Evolutionary conservation across 2,888 invertebrate species (phyloP), one percentile per base, ranked within the genome.

Genomic region (Unio pictorum): DNA sequence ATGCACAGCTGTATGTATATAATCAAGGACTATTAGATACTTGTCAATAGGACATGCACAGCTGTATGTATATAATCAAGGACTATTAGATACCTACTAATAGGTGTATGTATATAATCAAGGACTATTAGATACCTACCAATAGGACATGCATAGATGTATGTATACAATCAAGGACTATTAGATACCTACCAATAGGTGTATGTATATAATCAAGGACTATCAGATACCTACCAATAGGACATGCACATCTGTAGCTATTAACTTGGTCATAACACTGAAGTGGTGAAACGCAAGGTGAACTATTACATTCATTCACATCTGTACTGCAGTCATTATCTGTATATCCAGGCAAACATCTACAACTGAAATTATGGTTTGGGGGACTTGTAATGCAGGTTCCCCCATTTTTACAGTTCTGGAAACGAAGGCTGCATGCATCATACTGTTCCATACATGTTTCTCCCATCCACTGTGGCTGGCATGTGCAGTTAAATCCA

Each of bases 261-360:
- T 82, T 77, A 20, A 85, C 72, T 6, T 67, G 71, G 77, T 88
- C 87, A 66, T 70, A 74, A 68, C 87, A 87, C n/a, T 69, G 60
- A 63, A 80, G 62, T 17, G 78, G 79, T 20, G 61, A 23, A 30
- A 17, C 28, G 88, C 97, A 97, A 84, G 94, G 93, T 88, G 94
- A 91, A 0, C 94, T 93, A 73, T 89, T 90, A 90, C 97, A 98
- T 91, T 97, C 97, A 91, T 98, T 93, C 64, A 96, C 94, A 88
- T 97, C 64, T 0, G 45, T 59, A 56, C 95, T 95, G 91, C 98
- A 90, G 68, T 94, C 94, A 62, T 91, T 88, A 18, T 97, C 97
- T 61, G 93, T 93, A 91, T 93, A 97, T 17, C 96, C 97, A 17
- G 93, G 91, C 1, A 93, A 93, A 85, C 98, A 98, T 54, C 92